Evolutionary conservation across 2,888 invertebrate genomes (phyloP), one percentile per base, ranked within the genome.

Genomic region (Aleiodes alternator): DNA sequence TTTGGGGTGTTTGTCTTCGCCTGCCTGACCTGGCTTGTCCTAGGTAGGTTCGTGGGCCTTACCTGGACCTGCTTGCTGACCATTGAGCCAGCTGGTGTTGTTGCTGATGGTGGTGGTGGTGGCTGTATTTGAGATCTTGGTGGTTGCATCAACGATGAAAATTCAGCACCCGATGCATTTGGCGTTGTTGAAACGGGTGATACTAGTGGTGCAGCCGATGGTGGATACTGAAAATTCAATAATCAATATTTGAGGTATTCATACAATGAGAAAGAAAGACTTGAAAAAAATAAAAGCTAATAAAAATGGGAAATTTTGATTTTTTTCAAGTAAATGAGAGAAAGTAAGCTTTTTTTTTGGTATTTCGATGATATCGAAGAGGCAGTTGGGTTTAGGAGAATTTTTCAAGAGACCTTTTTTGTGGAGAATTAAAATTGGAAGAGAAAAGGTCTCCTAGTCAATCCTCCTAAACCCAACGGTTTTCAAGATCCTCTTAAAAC

Each of bases 21-120:
- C 88, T 89, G 89, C 89, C 89, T 89, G 88, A 88, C 86, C 88
- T 89, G 89, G 88, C 89, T 88, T 89, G 89, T 89, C 89, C 89
- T 89, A 89, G 88, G 88, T 83, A 89, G 89, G 87, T 89, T 89
- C 86, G 88, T 88, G 82, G 87, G 85, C 88, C 90, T 90, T 90
- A 92, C 92, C 92, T 92, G 92, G 90, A 92, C 92, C 90, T 91
- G 92, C 91, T 92, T 93, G 90, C 91, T 92, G 90, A 91, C 90
- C 91, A 92, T 92, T 80, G 90, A 88, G 80, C 87, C 86, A 76
- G 86, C 87, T 82, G 89, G 89, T 84, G 84, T 81, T 57, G 86
- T 81, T 76, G 87, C 82, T 80, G 90, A 88, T 79, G 90, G 90
- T 84, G 91, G 90, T 77, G 87, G 87, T 86, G 91, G 90, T 50